Conservation (phyloP, 2,113 vertebrate species). For the Castor canadensis region DNA sequence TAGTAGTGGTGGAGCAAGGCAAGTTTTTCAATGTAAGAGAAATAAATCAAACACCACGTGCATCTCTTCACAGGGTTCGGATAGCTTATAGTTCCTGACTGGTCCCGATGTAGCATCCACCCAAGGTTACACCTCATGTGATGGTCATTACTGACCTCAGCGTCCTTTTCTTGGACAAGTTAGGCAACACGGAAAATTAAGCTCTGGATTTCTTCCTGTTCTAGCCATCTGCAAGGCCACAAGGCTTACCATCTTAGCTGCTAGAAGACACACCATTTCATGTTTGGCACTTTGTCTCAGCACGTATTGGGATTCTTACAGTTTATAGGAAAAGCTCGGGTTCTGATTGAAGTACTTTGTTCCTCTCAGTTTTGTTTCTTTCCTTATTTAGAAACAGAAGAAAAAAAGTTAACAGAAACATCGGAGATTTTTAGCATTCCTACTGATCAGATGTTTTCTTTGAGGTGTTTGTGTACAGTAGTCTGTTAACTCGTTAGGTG, state of each 20-base stretch:
- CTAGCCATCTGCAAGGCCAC: background rate
- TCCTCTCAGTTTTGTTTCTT: background rate
- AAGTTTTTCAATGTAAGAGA: conserved; percentile 25
- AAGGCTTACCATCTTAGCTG: conserved; percentile 21
- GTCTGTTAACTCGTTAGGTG: background rate
- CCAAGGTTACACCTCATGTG: background rate
- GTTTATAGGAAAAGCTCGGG: background rate
- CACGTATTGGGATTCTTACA: background rate
- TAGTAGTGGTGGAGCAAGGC: background rate
- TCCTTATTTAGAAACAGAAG: background rate
- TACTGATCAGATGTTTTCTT: conserved; percentile 23
- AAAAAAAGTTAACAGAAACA: background rate
- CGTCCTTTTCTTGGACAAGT: conserved; percentile 32
- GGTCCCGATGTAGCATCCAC: background rate
- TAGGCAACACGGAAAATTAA: background rate
- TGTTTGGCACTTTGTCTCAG: background rate
- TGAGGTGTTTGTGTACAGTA: background rate
- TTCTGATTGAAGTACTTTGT: background rate
- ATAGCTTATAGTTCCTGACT: background rate
- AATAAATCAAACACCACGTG: background rate
- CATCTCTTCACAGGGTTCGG: background rate
- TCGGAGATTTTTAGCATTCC: accelerated
- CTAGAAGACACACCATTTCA: conserved; percentile 12
- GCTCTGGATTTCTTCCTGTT: conserved; percentile 21
- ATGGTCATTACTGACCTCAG: background rate